Conservation (phyloP, 2,113 vertebrate genomes). For the Gulo gulo region DNA sequence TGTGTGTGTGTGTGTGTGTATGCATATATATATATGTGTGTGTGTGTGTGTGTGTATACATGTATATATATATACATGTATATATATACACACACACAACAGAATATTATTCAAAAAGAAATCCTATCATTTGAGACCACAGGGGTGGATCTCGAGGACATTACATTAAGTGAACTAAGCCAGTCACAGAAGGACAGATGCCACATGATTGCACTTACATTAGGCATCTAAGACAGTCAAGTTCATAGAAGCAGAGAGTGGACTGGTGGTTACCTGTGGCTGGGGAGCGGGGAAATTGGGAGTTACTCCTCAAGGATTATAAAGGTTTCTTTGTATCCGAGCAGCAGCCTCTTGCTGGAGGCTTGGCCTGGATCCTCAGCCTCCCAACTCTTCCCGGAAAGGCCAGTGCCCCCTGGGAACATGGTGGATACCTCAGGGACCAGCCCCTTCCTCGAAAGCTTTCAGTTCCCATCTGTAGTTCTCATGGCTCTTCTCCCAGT, state of each 20-base stretch:
- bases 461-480: background rate
- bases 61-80: too few relatives aligned
- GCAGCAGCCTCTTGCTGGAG: background rate
- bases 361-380: background rate
- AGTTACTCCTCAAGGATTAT: background rate
- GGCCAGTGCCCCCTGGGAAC: background rate
- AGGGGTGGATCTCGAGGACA: background rate
- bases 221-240: background rate
- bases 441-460: background rate
- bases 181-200: background rate
- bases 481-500: accelerated
- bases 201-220: background rate
- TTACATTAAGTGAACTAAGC: background rate
- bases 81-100: background rate
- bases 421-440: background rate
- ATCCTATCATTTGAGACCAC: background rate
- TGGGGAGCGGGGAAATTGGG: background rate
- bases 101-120: background rate
- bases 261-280: background rate
- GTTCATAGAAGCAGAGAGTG: background rate
- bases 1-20: too few relatives aligned
- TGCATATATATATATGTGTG: too few relatives aligned
- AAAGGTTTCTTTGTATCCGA: background rate
- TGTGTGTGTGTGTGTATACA: too few relatives aligned
- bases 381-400: background rate